Percentiles rank a stretch among this genome's conserved stretches.
These are phyloP conservation scores for Petrophora chlorosata DNA, from an alignment of 2,888 invertebrate species.

Conservation along the genomic window DNA sequence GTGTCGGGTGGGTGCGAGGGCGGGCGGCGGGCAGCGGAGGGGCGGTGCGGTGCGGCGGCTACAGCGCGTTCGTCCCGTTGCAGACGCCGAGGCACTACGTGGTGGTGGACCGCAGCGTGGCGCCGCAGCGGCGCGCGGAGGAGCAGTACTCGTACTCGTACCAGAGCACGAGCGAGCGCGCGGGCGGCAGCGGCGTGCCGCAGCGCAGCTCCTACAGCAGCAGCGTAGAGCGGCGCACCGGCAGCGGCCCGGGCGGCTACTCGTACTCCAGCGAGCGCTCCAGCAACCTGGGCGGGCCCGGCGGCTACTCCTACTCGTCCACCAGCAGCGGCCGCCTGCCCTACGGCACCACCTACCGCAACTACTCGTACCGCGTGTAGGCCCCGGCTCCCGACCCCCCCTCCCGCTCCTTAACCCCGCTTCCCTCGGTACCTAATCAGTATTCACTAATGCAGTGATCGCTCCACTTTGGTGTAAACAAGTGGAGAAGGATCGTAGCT, in stretches of 20 bases:
- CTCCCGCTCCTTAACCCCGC: constrained; percentile 42
- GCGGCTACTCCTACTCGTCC: constrained; percentile 93
- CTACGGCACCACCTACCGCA: constrained; percentile 91
- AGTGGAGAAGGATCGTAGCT: constrained; percentile 72
- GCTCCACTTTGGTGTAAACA: constrained; percentile 69
- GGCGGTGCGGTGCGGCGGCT: constrained; percentile 47
- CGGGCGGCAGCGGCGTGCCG: constrained; percentile 78
- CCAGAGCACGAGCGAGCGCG: constrained; percentile 85
- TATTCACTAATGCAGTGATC: constrained; percentile 79
- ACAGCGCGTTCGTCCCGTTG: constrained; percentile 85
- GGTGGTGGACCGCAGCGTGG: constrained; percentile 91
- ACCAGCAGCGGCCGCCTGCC: constrained; percentile 91
- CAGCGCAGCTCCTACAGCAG: constrained; percentile 86
- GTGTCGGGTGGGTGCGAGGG: constrained; percentile 58
- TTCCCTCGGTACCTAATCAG: constrained; percentile 68
- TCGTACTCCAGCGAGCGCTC: constrained; percentile 90
- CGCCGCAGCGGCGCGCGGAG: constrained; percentile 87
- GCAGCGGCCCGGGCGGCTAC: constrained; percentile 90
- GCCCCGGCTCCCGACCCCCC: constrained; percentile 45
- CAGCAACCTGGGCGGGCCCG: constrained; percentile 89
- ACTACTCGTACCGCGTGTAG: constrained; percentile 94
- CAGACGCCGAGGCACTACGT: constrained; percentile 96
- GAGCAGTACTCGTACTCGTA: constrained; percentile 94
- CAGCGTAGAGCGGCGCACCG: constrained; percentile 87
- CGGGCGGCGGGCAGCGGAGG: constrained; percentile 56